Evolutionary conservation across 2,888 invertebrate genomes (phyloP).

Genomic region (Agonopterix heracliana): DNA sequence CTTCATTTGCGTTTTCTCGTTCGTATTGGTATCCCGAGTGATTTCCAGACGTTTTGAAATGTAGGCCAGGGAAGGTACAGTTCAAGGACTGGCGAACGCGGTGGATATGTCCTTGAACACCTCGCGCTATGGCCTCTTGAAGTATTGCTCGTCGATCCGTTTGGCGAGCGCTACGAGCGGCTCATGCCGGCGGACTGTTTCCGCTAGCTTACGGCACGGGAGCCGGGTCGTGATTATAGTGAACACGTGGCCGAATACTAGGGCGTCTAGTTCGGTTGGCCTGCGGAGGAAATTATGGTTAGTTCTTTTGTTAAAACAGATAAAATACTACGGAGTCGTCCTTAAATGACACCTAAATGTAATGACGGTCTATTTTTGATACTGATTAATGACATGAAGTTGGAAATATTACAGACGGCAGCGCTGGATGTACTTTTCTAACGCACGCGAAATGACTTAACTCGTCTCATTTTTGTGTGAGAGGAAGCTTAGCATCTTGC

Average conservation of each 20-base stretch:
- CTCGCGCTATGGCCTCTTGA: conserved; percentile 73
- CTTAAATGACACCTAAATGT: not conserved
- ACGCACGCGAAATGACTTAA: too few species aligned
- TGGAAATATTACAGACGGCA: too few species aligned
- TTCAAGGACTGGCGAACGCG: conserved; percentile 61
- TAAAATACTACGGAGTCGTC: not conserved
- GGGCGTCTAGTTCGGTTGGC: conserved; percentile 96
- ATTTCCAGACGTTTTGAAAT: too few species aligned
- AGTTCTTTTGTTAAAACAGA: not conserved
- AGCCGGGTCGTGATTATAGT: conserved; percentile 93
- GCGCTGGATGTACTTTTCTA: too few species aligned
- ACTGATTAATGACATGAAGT: too few species aligned
- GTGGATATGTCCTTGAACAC: conserved; percentile 67
- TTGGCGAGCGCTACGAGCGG: conserved; percentile 88
- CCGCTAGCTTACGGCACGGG: conserved; percentile 87
- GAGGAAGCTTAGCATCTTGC: too few species aligned
- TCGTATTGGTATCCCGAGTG: too few species aligned
- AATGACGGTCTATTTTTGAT: too few species aligned
- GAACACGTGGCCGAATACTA: conserved; percentile 98
- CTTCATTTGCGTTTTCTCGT: too few species aligned
- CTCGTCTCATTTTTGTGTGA: too few species aligned
- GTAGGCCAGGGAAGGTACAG: not conserved
- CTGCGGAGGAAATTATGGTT: conserved; percentile 60
- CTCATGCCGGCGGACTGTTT: conserved; percentile 85
- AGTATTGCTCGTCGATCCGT: conserved; percentile 89